Evolutionary conservation across 2,113 vertebrate genomes (phyloP).

Genomic region (Meles meles): DNA sequence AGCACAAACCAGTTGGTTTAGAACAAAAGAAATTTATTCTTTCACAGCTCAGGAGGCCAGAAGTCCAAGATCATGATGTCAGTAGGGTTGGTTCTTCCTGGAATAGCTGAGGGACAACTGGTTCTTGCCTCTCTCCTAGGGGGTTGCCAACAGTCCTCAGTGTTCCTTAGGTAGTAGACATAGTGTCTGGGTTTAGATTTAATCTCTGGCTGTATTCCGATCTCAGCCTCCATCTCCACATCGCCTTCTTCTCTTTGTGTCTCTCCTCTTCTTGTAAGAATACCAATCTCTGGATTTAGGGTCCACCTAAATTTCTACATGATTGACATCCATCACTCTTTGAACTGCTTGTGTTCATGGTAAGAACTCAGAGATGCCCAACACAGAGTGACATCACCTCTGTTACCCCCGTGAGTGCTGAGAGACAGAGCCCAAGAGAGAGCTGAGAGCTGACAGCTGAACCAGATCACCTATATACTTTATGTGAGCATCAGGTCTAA

Average conservation of each 20-base stretch:
- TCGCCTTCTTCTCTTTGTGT: background rate
- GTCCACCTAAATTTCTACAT: background rate
- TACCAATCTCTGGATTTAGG: background rate
- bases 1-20: background rate
- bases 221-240: background rate
- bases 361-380: background rate
- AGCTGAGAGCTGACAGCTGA: background rate
- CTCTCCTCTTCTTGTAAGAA: background rate
- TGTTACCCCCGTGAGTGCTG: background rate
- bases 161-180: background rate
- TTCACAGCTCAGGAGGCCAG: background rate
- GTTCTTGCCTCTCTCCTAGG: background rate
- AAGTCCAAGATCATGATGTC: background rate
- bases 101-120: background rate
- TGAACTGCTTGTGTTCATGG: background rate
- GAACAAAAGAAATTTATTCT: background rate
- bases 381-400: background rate
- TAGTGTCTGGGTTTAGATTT: no score
- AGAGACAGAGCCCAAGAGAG: background rate
- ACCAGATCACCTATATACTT: background rate
- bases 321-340: background rate
- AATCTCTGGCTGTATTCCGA: background rate
- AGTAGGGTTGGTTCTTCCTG: background rate
- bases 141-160: background rate
- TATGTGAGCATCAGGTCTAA: background rate